A percentile compares a stretch with the other conserved stretches of the same genome.
phyloP scores from a whole-genome alignment of 2,888 invertebrate genomes.

The Meliscaeva auricollis region DNA sequence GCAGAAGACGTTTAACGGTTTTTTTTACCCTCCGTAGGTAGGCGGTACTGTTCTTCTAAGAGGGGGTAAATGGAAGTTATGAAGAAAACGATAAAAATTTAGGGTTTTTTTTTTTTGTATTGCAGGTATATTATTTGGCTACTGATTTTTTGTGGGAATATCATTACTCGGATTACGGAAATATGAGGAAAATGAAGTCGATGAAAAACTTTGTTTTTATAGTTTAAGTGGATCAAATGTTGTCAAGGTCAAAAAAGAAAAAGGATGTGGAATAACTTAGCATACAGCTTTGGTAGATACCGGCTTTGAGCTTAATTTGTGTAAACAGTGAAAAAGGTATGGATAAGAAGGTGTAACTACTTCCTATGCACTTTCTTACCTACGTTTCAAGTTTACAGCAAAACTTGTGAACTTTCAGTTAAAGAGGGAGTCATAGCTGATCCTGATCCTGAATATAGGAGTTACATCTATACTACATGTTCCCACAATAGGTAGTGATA shows the following conservation, averaged over 20 bases:
- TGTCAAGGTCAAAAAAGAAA: constrained; percentile 20
- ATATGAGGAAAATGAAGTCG: constrained; percentile 38
- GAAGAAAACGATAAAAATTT: constrained; percentile 10
- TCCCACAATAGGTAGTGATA: no score
- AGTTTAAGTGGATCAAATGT: constrained; percentile 1
- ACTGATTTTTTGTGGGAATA: constrained; percentile 1
- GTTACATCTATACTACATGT: no score
- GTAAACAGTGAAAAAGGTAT: no score
- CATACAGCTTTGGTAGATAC: no score
- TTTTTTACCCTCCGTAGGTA: constrained; percentile 34
- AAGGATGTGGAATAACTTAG: not conserved
- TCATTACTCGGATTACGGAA: constrained; percentile 28
- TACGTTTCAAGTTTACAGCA: no score
- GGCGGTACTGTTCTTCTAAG: constrained; percentile 13
- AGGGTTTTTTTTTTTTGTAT: not conserved
- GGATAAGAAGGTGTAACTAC: no score
- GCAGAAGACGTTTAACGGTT: constrained; percentile 63
- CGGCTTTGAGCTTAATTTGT: no score
- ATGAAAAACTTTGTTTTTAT: not conserved
- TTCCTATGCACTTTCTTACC: no score
- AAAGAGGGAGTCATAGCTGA: no score
- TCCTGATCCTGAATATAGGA: no score
- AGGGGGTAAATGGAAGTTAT: constrained; percentile 8
- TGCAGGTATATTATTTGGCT: no score
- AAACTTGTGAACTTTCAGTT: no score